Conservation (phyloP, 2,888 invertebrate species). For the Orgyia antiqua region DNA sequence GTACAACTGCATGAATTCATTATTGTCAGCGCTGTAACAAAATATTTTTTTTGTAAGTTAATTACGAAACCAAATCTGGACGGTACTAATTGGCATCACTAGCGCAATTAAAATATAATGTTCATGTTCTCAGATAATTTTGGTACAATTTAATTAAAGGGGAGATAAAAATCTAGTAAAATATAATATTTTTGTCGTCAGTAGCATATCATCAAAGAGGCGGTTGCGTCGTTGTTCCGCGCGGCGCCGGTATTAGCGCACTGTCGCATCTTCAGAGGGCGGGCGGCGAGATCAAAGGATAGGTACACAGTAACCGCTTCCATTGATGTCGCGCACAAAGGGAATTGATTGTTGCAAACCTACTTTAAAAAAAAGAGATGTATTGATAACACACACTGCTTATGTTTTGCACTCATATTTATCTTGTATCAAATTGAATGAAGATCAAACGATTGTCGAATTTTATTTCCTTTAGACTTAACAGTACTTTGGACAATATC, state of each 20-base stretch:
- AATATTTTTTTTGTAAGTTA: too few species aligned
- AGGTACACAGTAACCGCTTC: conserved; percentile 74
- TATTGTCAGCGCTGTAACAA: too few species aligned
- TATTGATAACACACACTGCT: conserved; percentile 64
- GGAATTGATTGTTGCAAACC: conserved; percentile 77
- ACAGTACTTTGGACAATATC: too few species aligned
- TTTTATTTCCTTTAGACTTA: too few species aligned
- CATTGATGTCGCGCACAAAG: conserved; percentile 77
- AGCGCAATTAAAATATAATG: conserved; percentile 15
- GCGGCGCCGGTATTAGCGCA: conserved; percentile 66
- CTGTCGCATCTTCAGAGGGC: conserved; percentile 75
- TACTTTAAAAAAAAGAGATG: conserved; percentile 51
- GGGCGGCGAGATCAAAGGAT: conserved; percentile 77
- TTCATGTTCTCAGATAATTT: conserved; percentile 16
- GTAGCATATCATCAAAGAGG: conserved; percentile 29
- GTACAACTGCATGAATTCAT: too few species aligned
- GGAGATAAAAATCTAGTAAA: conserved; percentile 24
- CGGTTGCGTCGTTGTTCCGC: conserved; percentile 51
- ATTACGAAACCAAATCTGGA: not conserved
- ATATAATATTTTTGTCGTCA: conserved; percentile 22
- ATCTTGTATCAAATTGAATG: conserved; percentile 1
- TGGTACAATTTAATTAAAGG: conserved; percentile 19
- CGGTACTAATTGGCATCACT: not conserved
- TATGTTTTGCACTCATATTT: conserved; percentile 29
- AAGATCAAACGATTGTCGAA: too few species aligned